Conservation (phyloP, 1,140 invertebrate genomes). For the Leptoteleia sp. region DNA sequence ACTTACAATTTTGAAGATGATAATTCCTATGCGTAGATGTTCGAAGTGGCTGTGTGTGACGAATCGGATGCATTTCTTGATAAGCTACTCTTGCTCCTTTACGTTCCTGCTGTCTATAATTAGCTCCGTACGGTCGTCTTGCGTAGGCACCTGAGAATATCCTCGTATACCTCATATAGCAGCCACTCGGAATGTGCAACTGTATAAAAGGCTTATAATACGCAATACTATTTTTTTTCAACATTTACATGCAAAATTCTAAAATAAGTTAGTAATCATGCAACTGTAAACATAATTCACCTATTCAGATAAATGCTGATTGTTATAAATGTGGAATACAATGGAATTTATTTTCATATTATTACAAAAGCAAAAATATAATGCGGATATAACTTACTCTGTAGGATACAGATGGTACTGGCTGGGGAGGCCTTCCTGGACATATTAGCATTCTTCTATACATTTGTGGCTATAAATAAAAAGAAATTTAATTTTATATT, state of each 20-base stretch:
- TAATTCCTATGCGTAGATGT: slow-evolving; percentile 58
- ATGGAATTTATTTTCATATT: slow-evolving; percentile 17
- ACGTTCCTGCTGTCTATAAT: slow-evolving; percentile 68
- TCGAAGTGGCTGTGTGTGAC: slow-evolving; percentile 56
- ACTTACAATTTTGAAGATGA: slow-evolving; percentile 75
- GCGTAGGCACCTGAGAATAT: slow-evolving; percentile 76
- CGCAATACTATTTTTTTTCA: too few species aligned
- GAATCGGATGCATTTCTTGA: slow-evolving; percentile 72
- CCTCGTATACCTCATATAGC: slow-evolving; percentile 77
- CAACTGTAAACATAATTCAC: too few species aligned
- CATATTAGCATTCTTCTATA: slow-evolving; percentile 77
- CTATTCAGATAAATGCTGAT: too few species aligned
- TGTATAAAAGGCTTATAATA: slow-evolving; percentile 64
- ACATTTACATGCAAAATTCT: too few species aligned
- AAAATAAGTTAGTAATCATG: too few species aligned
- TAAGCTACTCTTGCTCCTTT: slow-evolving; percentile 71
- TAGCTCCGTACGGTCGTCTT: slow-evolving; percentile 62
- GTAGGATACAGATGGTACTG: slow-evolving; percentile 69
- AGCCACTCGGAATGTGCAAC: slow-evolving; percentile 78
- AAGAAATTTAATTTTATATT: too few species aligned
- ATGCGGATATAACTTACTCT: slow-evolving; percentile 75
- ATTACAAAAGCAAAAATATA: too few species aligned
- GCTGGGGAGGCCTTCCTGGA: slow-evolving; percentile 74
- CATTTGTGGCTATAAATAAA: slow-evolving; percentile 65
- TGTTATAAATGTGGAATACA: too few species aligned